These are phyloP conservation scores for Cabera pusaria DNA, from an alignment of 2,888 invertebrate species.

Conservation along the genomic window DNA sequence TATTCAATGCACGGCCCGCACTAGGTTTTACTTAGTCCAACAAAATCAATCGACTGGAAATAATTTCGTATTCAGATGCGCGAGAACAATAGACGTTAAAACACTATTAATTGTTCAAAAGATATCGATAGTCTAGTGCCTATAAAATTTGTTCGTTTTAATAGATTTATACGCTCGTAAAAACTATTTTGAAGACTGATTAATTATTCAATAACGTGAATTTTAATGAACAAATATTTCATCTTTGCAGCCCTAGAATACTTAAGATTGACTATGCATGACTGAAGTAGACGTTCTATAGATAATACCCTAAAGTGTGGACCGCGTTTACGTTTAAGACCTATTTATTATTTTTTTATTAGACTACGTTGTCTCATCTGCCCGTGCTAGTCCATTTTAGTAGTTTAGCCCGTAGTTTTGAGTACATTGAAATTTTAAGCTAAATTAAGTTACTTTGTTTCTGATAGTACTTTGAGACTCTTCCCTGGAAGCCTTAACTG, in stretches of 20 bases:
- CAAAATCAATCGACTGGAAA: too few species aligned
- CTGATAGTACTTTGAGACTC: not conserved
- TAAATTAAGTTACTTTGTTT: slow-evolving; percentile 11
- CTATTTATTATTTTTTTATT: slow-evolving; percentile 32
- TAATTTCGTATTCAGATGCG: not conserved
- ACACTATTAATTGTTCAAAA: too few species aligned
- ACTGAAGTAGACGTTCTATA: slow-evolving; percentile 35
- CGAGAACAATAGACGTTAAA: too few species aligned
- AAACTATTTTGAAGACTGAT: too few species aligned
- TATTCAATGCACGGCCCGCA: slow-evolving; percentile 1
- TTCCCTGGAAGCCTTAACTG: too few species aligned
- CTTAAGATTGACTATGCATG: slow-evolving; percentile 1
- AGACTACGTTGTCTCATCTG: slow-evolving; percentile 26
- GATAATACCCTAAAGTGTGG: slow-evolving; percentile 31
- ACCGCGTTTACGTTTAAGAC: slow-evolving; percentile 28
- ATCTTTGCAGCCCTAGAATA: too few species aligned
- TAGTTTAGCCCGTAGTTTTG: not conserved
- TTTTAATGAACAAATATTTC: too few species aligned
- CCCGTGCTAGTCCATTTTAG: slow-evolving; percentile 14
- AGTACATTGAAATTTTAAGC: slow-evolving; percentile 18
- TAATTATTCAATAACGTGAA: too few species aligned
- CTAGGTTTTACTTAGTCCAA: too few species aligned
- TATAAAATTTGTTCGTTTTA: too few species aligned
- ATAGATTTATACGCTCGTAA: too few species aligned
- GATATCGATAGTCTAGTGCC: too few species aligned